Conservation (phyloP, 2,888 invertebrate genomes). For the Drosophila infuscata region DNA sequence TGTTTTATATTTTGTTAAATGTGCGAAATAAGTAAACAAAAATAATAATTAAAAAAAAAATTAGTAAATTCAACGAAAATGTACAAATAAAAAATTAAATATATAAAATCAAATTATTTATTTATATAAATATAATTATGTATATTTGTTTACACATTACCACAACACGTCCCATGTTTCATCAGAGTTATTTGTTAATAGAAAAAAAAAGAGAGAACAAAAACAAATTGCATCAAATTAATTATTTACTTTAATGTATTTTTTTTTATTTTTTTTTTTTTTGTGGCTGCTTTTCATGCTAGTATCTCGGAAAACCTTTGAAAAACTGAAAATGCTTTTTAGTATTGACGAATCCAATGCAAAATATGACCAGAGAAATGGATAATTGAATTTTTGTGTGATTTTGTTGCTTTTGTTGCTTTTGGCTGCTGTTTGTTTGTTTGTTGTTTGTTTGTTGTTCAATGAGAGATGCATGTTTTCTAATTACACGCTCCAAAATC, state of each 20-base stretch:
- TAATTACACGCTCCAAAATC: conserved; percentile 25
- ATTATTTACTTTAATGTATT: conserved; percentile 19
- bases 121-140: conserved; percentile 4
- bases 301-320: background rate
- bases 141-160: conserved; percentile 17
- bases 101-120: conserved; percentile 2
- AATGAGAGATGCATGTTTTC: conserved; percentile 23
- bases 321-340: background rate
- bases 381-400: conserved; percentile 15
- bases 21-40: conserved; percentile 58
- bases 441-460: conserved; percentile 1
- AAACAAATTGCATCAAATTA: conserved; percentile 58
- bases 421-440: background rate
- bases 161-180: conserved; percentile 17
- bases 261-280: background rate
- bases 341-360: background rate
- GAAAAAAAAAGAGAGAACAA: conserved; percentile 46
- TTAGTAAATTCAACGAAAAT: conserved; percentile 47
- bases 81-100: conserved; percentile 17
- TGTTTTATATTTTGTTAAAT: conserved; percentile 17
- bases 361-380: background rate
- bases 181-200: conserved; percentile 14
- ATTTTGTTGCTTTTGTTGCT: background rate
- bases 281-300: background rate
- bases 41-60: conserved; percentile 60